These are phyloP conservation scores for Avahi laniger DNA, from an alignment of 2,797 vertebrate species.

Conservation along the genomic window DNA sequence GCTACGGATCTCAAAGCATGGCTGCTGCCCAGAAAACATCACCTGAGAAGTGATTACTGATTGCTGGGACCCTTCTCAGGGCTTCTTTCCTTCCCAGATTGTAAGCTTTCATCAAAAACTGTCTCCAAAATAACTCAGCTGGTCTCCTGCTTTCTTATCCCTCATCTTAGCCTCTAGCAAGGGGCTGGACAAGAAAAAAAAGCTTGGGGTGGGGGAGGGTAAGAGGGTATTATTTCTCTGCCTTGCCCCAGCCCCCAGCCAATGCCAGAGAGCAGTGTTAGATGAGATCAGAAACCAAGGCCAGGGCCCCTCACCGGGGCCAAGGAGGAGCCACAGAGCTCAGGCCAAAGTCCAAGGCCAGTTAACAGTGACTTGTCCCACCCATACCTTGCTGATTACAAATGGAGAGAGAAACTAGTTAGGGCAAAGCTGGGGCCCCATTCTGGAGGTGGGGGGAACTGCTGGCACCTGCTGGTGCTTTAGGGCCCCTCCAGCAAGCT, in stretches of 20 bases:
- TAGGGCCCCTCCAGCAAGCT: neutral
- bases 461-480: neutral
- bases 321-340: slow-evolving; percentile 39
- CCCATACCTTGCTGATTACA: slow-evolving; percentile 35
- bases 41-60: neutral
- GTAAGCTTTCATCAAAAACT: neutral
- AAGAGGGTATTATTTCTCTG: slow-evolving; percentile 34
- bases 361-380: neutral
- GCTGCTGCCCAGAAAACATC: neutral
- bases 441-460: neutral
- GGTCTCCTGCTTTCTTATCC: neutral
- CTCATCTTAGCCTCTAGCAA: neutral
- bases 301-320: slow-evolving; percentile 64
- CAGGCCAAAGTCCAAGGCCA: slow-evolving; percentile 64
- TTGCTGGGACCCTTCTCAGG: neutral
- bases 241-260: slow-evolving; percentile 17
- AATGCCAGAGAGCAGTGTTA: slow-evolving; percentile 38
- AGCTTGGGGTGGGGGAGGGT: slow-evolving; percentile 17
- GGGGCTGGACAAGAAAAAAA: neutral
- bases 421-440: neutral
- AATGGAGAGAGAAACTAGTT: slow-evolving; percentile 28
- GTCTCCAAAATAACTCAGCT: neutral
- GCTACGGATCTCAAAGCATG: neutral
- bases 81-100: neutral
- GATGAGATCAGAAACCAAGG: slow-evolving; percentile 68